phyloP scores from a whole-genome alignment of 2,888 invertebrate species.

The Resseliella maxima region DNA sequence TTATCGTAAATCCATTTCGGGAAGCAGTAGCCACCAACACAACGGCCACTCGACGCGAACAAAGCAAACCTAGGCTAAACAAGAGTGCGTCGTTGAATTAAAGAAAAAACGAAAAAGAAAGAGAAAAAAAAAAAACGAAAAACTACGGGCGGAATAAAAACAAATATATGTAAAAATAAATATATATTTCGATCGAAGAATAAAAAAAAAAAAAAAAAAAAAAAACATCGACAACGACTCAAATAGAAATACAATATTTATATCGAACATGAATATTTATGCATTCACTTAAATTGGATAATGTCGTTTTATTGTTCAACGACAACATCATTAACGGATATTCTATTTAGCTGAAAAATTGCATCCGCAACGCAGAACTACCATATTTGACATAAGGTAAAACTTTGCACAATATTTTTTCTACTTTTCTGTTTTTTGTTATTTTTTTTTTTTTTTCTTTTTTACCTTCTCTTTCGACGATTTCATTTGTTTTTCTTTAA shows the following conservation, averaged over 20 bases:
- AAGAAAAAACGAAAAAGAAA: not conserved
- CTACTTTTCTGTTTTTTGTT: not conserved
- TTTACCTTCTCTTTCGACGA: too few relatives aligned
- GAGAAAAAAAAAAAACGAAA: not conserved
- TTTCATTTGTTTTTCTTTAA: too few relatives aligned
- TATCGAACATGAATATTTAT: slow-evolving; percentile 51
- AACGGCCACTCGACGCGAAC: not conserved
- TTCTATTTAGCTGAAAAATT: slow-evolving; percentile 31
- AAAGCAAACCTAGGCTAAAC: not conserved
- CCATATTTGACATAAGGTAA: slow-evolving; percentile 49
- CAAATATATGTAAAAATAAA: too few relatives aligned
- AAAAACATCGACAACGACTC: not conserved
- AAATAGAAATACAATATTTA: not conserved
- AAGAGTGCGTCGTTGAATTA: not conserved
- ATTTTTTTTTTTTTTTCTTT: not conserved
- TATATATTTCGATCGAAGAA: not conserved
- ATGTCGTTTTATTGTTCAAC: slow-evolving; percentile 49
- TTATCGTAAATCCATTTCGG: slow-evolving; percentile 46
- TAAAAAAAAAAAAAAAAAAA: not conserved
- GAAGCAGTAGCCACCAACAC: slow-evolving; percentile 43
- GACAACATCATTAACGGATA: slow-evolving; percentile 49
- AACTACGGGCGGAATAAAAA: not conserved
- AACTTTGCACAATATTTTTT: not conserved
- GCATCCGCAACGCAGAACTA: slow-evolving; percentile 34
- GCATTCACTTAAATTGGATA: slow-evolving; percentile 38